Base-by-base conservation (phyloP, 2,888 invertebrate genomes). In the Caradrina kadenii region DNA sequence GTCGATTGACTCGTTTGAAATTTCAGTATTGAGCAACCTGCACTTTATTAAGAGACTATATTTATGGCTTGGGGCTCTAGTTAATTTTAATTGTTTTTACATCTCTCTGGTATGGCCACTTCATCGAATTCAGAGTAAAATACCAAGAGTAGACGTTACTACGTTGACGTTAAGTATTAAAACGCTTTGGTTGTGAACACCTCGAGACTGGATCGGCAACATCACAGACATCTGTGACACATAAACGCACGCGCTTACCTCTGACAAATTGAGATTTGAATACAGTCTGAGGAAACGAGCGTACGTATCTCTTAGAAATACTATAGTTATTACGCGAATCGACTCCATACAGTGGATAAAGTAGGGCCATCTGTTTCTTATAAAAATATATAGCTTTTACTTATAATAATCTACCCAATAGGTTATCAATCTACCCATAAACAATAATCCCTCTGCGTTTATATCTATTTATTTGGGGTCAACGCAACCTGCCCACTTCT, bases 151-250 rank as follows among this genome's bases (percentile, higher is more conserved):
- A 39, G 11, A 48, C 17, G 7, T n/a, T n/a, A 17, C n/a, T n/a
- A n/a, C n/a, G n/a, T n/a, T n/a, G 48, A 0, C 7, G n/a, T 4
- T 3, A n/a, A n/a, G 17, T 3, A 17, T 48, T 48, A n/a, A 48
- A n/a, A n/a, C 8, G n/a, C n/a, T n/a, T n/a, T 19, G 19, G 10
- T n/a, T 49, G n/a, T n/a, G 49, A 49, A 19, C 11, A 49, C 49
- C 49, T 49, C 60, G 19, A 50, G 35, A 50, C 60, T 50, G 60
- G 35, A 61, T 61, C 21, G 35, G 35, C 22, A 56, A 42, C 71
- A 76, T 73, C 61, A 73, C 48, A 70, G 11, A 61, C 77, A 70
- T 48, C 52, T 76, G 70, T 39, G 55, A 42, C 31, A 11, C 56
- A 17, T 22, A 21, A 48, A 69, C 11, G 52, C 35, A 48, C 53